Evolutionary conservation across 2,797 vertebrate species (phyloP), one percentile per base, ranked within the genome.

Genomic region (Vespertilio murinus): DNA sequence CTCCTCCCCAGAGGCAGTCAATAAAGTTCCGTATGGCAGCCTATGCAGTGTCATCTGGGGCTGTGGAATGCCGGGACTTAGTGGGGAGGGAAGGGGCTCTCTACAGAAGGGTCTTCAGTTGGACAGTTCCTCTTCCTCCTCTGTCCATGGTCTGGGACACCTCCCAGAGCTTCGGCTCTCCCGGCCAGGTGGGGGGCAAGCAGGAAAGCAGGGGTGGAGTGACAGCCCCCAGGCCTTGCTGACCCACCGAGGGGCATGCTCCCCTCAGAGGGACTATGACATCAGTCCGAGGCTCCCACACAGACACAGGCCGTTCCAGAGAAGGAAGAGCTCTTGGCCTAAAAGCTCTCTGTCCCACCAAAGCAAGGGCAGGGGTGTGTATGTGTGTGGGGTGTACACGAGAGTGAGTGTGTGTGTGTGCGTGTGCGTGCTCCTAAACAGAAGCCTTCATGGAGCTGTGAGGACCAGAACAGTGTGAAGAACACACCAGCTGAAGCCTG

Each of bases 1-100:
- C 33, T 49, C 45, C 93, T 38, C 71, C 80, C 56, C 30, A n/a
- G 30, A 94, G 69, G 77, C 69, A 67, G 93, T 79, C 35, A 96
- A 97, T 95, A 96, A 95, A 95, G 77, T 56, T 82, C 73, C 56
- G 65, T 88, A 7, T 70, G 23, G 77, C 2, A 61, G 74, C 22
- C 83, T 89, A 2, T 45, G 56, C 23, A 56, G 52, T 85, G 42
- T 88, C 42, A 2, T 38, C 42, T 88, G n/a, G 80, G 86, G 56
- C 70, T 83, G 28, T 70, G 22, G 88, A 54, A 74, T 61, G 52
- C 59, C 79, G n/a, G 30, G n/a, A 56, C 78, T 83, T 89, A 64
- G n/a, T 7, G 5, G 42, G 42, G 5, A 25, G 13, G 40, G 38
- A 56, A 40, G 25, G 17, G 65, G 3, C 54, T 78, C 89, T 75